Evolutionary conservation across 2,888 invertebrate species (phyloP).

Genomic region (Ochropleura plecta): DNA sequence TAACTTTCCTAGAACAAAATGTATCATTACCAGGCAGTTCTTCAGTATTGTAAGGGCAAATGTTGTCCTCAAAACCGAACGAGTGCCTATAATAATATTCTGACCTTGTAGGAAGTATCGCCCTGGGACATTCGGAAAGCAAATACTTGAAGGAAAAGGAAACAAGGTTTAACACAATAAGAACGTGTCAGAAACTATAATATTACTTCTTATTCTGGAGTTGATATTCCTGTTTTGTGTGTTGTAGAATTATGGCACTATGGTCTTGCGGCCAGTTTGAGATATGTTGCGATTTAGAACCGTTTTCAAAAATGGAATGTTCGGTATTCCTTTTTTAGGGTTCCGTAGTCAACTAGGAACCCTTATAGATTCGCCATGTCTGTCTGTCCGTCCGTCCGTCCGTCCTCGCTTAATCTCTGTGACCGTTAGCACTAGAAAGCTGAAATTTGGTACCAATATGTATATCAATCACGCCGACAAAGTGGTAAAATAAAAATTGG

Average conservation of each 20-base stretch:
- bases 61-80: slow-evolving; percentile 26
- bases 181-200: slow-evolving; percentile 41
- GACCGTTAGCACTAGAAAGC: too few species aligned
- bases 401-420: too few species aligned
- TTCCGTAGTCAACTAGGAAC: too few species aligned
- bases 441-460: too few species aligned
- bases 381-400: too few species aligned
- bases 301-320: too few species aligned
- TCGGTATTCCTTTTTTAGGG: too few species aligned
- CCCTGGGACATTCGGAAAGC: slow-evolving; percentile 35
- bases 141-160: slow-evolving; percentile 41
- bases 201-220: slow-evolving; percentile 34
- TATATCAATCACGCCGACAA: too few species aligned
- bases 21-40: slow-evolving; percentile 1
- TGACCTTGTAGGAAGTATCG: slow-evolving; percentile 21
- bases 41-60: slow-evolving; percentile 10
- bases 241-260: background rate
- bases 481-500: too few species aligned
- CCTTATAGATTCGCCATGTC: too few species aligned
- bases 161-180: slow-evolving; percentile 35
- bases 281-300: background rate
- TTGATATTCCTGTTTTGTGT: slow-evolving; percentile 24
- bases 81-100: slow-evolving; percentile 19
- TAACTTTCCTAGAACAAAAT: background rate
- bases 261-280: slow-evolving; percentile 11